phyloP scores from a whole-genome alignment of 2,797 vertebrate genomes.

The Esox lucius region DNA sequence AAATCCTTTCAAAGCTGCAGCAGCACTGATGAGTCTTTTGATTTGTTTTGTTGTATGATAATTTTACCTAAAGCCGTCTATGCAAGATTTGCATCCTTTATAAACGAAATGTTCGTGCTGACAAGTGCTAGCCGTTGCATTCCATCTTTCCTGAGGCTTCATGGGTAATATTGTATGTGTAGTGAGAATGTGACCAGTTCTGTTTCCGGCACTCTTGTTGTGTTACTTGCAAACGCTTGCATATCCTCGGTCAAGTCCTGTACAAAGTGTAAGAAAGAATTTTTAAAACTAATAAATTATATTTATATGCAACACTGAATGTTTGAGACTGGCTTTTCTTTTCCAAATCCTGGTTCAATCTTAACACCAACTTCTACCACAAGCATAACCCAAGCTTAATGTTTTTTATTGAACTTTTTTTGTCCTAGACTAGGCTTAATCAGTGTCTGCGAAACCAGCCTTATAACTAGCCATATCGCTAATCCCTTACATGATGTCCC shows the following conservation, averaged over 20 bases:
- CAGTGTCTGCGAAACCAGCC: too few species aligned
- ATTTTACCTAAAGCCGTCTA: constrained; percentile 86
- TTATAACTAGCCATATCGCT: not conserved
- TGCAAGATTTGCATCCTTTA: constrained; percentile 90
- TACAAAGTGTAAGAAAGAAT: constrained; percentile 98
- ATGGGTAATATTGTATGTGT: constrained; percentile 73
- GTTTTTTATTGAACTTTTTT: too few species aligned
- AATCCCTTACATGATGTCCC: not conserved
- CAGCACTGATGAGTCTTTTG: constrained; percentile 33
- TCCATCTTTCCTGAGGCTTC: constrained; percentile 68
- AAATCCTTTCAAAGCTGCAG: constrained; percentile 56
- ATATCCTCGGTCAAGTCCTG: constrained; percentile 91
- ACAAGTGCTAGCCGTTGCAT: constrained; percentile 76
- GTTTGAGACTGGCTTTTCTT: constrained; percentile 6
- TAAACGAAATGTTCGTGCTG: constrained; percentile 75
- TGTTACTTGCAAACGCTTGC: constrained; percentile 88
- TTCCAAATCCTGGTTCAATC: not conserved
- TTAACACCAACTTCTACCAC: too few species aligned
- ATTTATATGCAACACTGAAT: constrained; percentile 97
- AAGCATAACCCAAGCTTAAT: too few species aligned
- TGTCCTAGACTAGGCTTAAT: too few species aligned
- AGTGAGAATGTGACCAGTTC: constrained; percentile 82
- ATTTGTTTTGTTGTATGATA: constrained; percentile 52
- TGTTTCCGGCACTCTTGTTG: constrained; percentile 67
- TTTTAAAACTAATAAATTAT: constrained; percentile 99